Evolutionary conservation across 2,888 invertebrate genomes (phyloP), one percentile per base, ranked within the genome.

Genomic region (Tiliacea citrago): DNA sequence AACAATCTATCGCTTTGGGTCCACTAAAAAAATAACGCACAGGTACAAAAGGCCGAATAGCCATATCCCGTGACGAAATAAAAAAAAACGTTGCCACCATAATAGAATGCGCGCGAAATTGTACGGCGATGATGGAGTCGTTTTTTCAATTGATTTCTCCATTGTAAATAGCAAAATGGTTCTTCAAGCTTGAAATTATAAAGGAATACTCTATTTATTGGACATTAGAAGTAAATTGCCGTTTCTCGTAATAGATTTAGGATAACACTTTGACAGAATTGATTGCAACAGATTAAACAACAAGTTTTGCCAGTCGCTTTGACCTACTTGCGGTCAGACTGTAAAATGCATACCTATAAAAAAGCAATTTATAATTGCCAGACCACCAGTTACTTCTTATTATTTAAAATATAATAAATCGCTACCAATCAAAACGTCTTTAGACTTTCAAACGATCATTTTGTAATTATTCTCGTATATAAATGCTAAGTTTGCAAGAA

Each of bases 81-180:
- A 79, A 80, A 84, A 84, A 86, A 86, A 85, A 68, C 67, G 39
- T 42, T 12, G 29, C 77, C 72, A 73, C 73, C 81, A 89, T 88
- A 89, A 89, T 82, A 76, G 79, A 89, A 90, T 89, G 86, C 86
- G 90, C 92, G 93, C 94, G 90, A 94, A 94, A 94, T 93, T 91
- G 89, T 84, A 77, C 49, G 83, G 62, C 87, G 88, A 91, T 93
- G 92, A 93, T 87, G 82, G 73, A 87, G 90, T 80, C 72, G 68
- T 88, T 91, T 81, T 90, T 88, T 77, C 68, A 84, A 89, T 89
- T 81, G 82, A 76, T 75, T 88, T 77, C 73, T 79, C 75, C 70
- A 79, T 83, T 86, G 73, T 82, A 73, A 80, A 84, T 78, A 70
- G 81, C 75, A 77, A 87, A 87, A 87, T 79, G 80, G 84, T 78